These are phyloP conservation scores for Himantopus leucocephalus DNA, from an alignment of 2,113 vertebrate species.

Conservation along the genomic window DNA sequence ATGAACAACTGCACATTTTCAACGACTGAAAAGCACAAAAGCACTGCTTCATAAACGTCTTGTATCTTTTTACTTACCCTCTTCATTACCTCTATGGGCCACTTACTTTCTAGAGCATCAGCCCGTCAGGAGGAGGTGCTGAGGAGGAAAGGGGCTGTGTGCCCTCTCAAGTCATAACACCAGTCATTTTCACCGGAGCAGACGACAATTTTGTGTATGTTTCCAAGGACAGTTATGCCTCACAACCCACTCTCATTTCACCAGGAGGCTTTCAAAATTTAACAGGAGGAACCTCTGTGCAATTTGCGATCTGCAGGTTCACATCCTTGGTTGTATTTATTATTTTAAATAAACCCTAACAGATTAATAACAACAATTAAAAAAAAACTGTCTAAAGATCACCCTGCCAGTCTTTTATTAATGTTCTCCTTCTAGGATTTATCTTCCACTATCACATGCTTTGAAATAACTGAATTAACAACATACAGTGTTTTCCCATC, in stretches of 20 bases:
- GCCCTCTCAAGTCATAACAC: fast-evolving
- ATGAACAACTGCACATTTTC: fast-evolving
- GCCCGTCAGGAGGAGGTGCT: not conserved
- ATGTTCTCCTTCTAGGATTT: not conserved
- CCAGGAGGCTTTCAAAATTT: not conserved
- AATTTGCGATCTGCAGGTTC: not conserved
- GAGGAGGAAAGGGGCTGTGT: not conserved
- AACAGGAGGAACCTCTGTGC: not conserved
- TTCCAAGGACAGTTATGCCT: not conserved
- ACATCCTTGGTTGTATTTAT: not conserved
- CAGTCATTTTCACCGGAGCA: not conserved
- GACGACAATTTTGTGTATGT: not conserved
- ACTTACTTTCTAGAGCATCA: not conserved
- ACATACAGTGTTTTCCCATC: not conserved
- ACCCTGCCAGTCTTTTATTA: not conserved
- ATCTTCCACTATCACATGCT: not conserved
- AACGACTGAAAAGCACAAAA: not conserved
- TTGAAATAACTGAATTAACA: not conserved
- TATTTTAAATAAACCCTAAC: not conserved
- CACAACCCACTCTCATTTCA: not conserved
- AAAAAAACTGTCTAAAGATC: not conserved
- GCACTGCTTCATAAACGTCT: not conserved
- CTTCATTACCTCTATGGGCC: not conserved
- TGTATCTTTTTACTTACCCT: not conserved
- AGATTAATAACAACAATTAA: not conserved